These are phyloP conservation scores for Agraylea sexmaculata DNA, from an alignment of 1,140 invertebrate genomes.

Conservation along the genomic window DNA sequence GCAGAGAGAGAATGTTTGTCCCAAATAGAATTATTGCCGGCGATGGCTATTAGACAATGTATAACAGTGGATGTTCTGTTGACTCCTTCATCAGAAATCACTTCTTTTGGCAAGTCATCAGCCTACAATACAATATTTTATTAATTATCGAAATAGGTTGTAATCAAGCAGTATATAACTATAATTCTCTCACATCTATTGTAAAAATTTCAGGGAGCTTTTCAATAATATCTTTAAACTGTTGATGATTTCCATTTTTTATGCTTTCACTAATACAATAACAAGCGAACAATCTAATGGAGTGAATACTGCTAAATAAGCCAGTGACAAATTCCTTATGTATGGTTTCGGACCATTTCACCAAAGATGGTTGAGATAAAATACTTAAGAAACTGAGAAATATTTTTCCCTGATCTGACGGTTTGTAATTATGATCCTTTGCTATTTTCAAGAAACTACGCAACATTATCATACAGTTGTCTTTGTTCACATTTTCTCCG, in stretches of 20 bases:
- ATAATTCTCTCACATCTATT: constrained; percentile 11
- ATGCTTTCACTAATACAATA: constrained; percentile 20
- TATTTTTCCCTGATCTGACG: constrained; percentile 12
- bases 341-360: constrained; percentile 22
- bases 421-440: constrained; percentile 11
- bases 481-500: constrained; percentile 3
- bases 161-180: constrained; percentile 2
- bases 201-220: constrained; percentile 12
- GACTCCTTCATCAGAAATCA: constrained; percentile 30
- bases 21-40: constrained; percentile 17
- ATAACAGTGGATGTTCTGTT: constrained; percentile 32
- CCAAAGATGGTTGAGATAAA: constrained; percentile 22
- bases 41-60: constrained; percentile 26
- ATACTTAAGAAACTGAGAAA: constrained; percentile 20
- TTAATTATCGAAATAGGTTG: constrained; percentile 13
- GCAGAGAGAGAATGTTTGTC: constrained; percentile 12
- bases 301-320: constrained; percentile 26
- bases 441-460: constrained; percentile 11
- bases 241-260: constrained; percentile 1
- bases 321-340: constrained; percentile 26
- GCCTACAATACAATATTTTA: constrained; percentile 24
- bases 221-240: constrained; percentile 10
- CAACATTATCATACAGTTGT: constrained; percentile 19
- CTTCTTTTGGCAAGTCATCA: constrained; percentile 22
- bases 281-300: constrained; percentile 29